Conservation (phyloP, 2,888 invertebrate genomes). For the Drosophila recens region DNA sequence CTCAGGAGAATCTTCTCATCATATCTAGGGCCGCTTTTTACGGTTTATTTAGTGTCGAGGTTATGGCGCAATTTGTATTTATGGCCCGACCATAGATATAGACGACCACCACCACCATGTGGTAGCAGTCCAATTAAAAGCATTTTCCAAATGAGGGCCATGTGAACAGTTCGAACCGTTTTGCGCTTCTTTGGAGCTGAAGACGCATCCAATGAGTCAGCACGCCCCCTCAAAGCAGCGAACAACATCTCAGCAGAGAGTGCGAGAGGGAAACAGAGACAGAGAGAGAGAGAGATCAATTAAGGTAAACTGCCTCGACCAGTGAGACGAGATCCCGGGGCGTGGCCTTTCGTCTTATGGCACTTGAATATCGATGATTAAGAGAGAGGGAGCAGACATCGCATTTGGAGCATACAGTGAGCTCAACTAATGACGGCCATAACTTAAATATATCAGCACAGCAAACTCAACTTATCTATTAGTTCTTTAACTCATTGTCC, state of each 20-base stretch:
- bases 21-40: slow-evolving; percentile 54
- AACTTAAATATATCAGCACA: neutral
- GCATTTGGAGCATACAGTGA: slow-evolving; percentile 29
- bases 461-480: neutral
- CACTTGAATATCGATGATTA: neutral
- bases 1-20: slow-evolving; percentile 18
- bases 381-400: slow-evolving; percentile 11
- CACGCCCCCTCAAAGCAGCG: slow-evolving; percentile 41
- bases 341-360: slow-evolving; percentile 26
- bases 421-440: neutral
- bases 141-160: slow-evolving; percentile 59
- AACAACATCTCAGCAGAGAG: neutral
- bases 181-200: slow-evolving; percentile 6
- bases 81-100: slow-evolving; percentile 44
- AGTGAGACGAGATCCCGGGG: slow-evolving; percentile 30
- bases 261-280: neutral
- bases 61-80: slow-evolving; percentile 80
- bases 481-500: neutral
- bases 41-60: slow-evolving; percentile 72
- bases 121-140: slow-evolving; percentile 72
- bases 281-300: neutral
- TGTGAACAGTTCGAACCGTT: slow-evolving; percentile 36
- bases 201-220: slow-evolving; percentile 41
- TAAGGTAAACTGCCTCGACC: slow-evolving; percentile 12
- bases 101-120: slow-evolving; percentile 45